phyloP scores from a whole-genome alignment of 2,113 vertebrate species.

The Australoheros scitulus region DNA sequence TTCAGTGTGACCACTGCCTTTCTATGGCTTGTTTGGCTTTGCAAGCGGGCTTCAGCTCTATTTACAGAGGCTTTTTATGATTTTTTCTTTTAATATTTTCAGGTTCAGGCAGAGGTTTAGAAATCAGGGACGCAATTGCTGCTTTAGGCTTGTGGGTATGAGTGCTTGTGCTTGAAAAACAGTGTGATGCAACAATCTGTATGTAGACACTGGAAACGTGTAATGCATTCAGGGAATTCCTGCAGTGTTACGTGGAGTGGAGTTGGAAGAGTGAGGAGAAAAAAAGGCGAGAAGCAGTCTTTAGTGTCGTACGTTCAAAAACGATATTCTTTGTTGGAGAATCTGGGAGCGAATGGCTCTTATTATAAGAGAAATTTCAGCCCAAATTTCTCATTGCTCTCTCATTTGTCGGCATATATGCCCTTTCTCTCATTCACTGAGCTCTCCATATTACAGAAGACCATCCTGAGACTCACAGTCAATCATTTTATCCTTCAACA shows the following conservation, averaged over 20 bases:
- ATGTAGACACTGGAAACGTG: not conserved
- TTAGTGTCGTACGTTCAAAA: not conserved
- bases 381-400: not conserved
- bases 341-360: not conserved
- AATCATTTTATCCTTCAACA: not conserved
- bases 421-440: too few species aligned
- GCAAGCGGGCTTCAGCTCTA: not conserved
- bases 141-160: not conserved
- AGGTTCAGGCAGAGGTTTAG: not conserved
- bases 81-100: not conserved
- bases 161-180: not conserved
- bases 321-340: conserved; percentile 16
- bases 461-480: not conserved
- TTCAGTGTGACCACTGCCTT: not conserved
- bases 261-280: not conserved
- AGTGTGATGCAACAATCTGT: not conserved
- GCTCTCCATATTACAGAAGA: not conserved
- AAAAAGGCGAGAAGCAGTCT: not conserved
- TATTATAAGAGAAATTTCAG: not conserved
- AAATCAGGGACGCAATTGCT: not conserved
- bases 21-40: not conserved
- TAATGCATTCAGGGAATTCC: not conserved
- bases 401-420: not conserved
- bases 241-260: not conserved
- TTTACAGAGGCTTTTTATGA: not conserved